Base-by-base conservation (phyloP, 2,888 invertebrate genomes). In the Drosophila pullipes region DNA sequence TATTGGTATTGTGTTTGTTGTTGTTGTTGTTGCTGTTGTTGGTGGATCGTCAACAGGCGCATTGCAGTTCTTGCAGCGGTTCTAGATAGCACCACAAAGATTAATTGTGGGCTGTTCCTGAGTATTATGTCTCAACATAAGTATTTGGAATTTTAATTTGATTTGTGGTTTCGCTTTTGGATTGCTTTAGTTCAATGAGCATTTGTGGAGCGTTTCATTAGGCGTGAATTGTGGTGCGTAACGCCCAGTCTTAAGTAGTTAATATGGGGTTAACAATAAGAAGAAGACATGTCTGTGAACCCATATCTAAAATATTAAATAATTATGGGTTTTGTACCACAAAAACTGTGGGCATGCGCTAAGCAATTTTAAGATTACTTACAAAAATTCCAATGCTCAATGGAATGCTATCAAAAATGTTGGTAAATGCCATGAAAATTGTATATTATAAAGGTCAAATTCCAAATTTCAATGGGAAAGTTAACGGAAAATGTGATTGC, bases 61-160 rank as follows among this genome's bases (percentile, higher is more conserved):
- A 72, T 52, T 83, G 86, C 74, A 79, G 75, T 71, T 79, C 74
- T 70, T 69, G 66, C 55, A 62, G 63, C 47, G 69, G 54, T 84
- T 87, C 85, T 88, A 60, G 44, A 70, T 53, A 52, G 62, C 74
- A 57, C 58, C 78, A 55, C 55, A 52, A 65, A 77, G 74, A 82
- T 77, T 68, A 73, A 80, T 78, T 72, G 30, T 58, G 65, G 18
- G 10, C 60, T 55, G 13, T 28, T 44, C 58, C 25, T 30, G 47
- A 16, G 65, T 75, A 77, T 68, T 68, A 67, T 70, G 54, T 77
- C 68, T 65, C 68, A 60, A 65, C 69, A 85, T 66, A 41, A 57
- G 39, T 88, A 44, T 58, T 81, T 74, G 87, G 89, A 86, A 86
- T 83, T 89, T 86, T 81, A 71, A 84, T 86, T 89, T 86, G 87